These are phyloP conservation scores for Avahi laniger DNA, from an alignment of 2,797 vertebrate genomes.

Conservation along the genomic window DNA sequence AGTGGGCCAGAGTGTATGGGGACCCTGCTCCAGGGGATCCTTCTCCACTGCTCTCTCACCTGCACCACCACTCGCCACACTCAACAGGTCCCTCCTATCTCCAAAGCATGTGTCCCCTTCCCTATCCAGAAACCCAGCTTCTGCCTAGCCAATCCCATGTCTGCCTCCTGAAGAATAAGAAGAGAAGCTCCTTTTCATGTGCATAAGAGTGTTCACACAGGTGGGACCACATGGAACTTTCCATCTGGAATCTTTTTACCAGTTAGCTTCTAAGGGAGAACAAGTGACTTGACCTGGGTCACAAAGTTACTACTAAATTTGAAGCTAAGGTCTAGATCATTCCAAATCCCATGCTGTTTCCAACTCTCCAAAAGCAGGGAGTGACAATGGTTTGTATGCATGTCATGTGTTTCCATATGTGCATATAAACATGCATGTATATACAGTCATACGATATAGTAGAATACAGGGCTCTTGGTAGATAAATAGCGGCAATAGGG, in stretches of 20 bases:
- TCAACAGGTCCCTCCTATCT: neutral
- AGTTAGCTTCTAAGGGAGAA: neutral
- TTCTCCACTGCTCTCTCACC: neutral
- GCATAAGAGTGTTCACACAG: neutral
- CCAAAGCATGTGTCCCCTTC: neutral
- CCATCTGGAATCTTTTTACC: neutral
- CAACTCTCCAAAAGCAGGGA: neutral
- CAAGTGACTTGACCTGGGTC: neutral
- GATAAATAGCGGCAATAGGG: neutral
- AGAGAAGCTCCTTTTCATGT: neutral
- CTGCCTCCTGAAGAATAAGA: neutral
- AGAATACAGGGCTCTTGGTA: neutral
- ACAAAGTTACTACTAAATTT: neutral
- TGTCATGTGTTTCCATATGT: neutral
- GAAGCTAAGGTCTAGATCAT: neutral
- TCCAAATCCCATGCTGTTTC: neutral
- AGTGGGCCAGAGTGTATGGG: accelerated
- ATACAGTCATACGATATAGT: neutral
- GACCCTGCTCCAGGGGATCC: neutral
- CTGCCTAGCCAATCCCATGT: neutral
- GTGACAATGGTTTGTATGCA: neutral
- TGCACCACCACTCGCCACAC: neutral
- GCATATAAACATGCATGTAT: neutral
- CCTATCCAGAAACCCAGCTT: neutral
- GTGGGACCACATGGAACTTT: neutral